phyloP scores from a whole-genome alignment of 2,888 invertebrate genomes.

The Sthenelais limicola region DNA sequence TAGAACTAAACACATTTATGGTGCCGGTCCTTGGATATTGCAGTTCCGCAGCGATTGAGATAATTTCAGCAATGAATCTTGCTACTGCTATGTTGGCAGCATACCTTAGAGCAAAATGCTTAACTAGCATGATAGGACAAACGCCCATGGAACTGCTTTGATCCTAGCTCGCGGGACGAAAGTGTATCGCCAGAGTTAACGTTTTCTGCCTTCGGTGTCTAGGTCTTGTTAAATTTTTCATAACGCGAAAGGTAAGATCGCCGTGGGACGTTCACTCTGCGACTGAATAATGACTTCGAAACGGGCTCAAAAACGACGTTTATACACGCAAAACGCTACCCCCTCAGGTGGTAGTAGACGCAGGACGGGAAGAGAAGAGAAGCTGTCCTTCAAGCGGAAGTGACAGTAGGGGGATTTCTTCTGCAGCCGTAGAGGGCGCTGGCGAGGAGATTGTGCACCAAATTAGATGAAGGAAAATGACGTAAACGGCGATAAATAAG shows the following conservation, averaged over 20 bases:
- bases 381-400: slow-evolving; percentile 6
- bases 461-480: slow-evolving; percentile 20
- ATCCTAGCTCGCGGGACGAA: no score
- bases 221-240: slow-evolving; percentile 12
- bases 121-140: no score
- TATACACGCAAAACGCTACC: not conserved
- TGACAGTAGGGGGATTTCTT: slow-evolving; percentile 15
- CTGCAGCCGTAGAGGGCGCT: not conserved
- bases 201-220: no score
- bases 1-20: no score
- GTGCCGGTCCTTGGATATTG: no score
- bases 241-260: not conserved
- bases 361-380: not conserved
- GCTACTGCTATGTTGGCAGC: no score
- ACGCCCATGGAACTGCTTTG: no score
- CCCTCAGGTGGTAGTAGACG: not conserved
- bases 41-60: no score
- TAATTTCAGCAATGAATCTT: no score
- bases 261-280: not conserved
- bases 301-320: no score
- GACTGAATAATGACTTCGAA: not conserved
- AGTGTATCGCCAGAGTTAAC: no score
- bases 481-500: not conserved
- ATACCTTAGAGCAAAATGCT: no score
- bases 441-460: slow-evolving; percentile 17